Evolutionary conservation across 2,797 vertebrate genomes (phyloP).

Genomic region (Eupleurogrammus muticus): DNA sequence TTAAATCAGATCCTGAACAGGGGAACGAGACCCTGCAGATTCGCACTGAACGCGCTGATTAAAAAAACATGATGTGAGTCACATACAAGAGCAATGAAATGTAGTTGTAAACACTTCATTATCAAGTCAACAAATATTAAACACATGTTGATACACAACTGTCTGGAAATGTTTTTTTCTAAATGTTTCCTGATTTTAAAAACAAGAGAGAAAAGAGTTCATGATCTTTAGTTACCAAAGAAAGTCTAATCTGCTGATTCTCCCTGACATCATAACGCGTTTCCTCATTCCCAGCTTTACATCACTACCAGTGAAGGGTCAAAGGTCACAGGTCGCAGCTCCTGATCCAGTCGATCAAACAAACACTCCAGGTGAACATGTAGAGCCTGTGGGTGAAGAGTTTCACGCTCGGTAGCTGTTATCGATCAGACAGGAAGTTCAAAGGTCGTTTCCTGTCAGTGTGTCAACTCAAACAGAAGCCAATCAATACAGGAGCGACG

Average conservation of each 20-base stretch:
- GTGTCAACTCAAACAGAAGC: conserved; percentile 62
- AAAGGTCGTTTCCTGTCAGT: conserved; percentile 63
- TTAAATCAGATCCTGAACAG: too few species aligned
- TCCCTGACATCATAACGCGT: background rate
- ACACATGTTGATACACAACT: too few species aligned
- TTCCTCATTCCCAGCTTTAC: background rate
- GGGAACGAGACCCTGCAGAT: too few species aligned
- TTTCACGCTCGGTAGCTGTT: conserved; percentile 21
- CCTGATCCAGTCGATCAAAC: conserved; percentile 26
- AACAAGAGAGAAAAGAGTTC: too few species aligned
- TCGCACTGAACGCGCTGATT: too few species aligned
- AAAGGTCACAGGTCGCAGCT: conserved; percentile 34
- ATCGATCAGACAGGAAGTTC: conserved; percentile 42
- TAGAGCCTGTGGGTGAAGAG: background rate
- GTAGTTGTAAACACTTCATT: too few species aligned
- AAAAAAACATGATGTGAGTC: too few species aligned
- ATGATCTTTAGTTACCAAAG: too few species aligned
- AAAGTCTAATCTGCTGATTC: background rate
- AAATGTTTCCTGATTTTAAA: too few species aligned
- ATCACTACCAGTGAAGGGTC: conserved; percentile 10
- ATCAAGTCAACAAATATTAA: too few species aligned
- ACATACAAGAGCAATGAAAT: too few species aligned
- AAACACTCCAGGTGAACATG: conserved; percentile 43
- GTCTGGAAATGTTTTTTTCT: too few species aligned
- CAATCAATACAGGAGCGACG: conserved; percentile 56